These are phyloP conservation scores for Diglossa cyanea DNA, from an alignment of 2,797 vertebrate species.

Conservation along the genomic window DNA sequence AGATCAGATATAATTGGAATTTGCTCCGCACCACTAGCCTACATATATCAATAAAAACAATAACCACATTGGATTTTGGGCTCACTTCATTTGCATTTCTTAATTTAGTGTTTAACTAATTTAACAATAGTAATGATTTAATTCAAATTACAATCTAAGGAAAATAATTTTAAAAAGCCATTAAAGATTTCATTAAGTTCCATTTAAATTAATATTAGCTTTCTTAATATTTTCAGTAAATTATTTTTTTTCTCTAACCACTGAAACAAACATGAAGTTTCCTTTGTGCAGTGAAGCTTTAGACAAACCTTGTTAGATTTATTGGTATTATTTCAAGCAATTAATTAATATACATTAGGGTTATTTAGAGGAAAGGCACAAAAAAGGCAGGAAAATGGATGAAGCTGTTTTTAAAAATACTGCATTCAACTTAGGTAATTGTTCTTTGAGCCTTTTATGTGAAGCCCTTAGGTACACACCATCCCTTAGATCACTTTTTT, in stretches of 20 bases:
- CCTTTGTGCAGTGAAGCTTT: conserved; percentile 66
- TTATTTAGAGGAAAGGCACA: conserved; percentile 44
- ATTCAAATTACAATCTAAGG: conserved; percentile 69
- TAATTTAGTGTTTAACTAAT: conserved; percentile 75
- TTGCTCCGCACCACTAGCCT: conserved; percentile 62
- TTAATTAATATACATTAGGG: conserved; percentile 71
- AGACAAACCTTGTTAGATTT: conserved; percentile 70
- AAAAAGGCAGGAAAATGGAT: conserved; percentile 62
- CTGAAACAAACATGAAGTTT: conserved; percentile 61
- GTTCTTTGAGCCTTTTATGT: conserved; percentile 34
- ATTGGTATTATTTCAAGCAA: conserved; percentile 72
- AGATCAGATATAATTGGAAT: conserved; percentile 75
- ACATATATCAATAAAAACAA: conserved; percentile 72
- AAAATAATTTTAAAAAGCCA: conserved; percentile 67
- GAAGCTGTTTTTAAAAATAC: conserved; percentile 48
- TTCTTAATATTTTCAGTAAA: conserved; percentile 56
- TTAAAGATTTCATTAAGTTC: conserved; percentile 69
- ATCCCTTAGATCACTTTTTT: conserved; percentile 16
- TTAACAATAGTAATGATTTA: conserved; percentile 69
- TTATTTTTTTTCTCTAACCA: conserved; percentile 7
- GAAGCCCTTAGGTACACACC: background rate
- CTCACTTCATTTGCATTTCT: conserved; percentile 72
- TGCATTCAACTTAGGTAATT: conserved; percentile 46
- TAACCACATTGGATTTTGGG: conserved; percentile 62
- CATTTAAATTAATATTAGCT: conserved; percentile 69